Conservation (phyloP, 2,113 vertebrate genomes). For the Dromaius novaehollandiae region DNA sequence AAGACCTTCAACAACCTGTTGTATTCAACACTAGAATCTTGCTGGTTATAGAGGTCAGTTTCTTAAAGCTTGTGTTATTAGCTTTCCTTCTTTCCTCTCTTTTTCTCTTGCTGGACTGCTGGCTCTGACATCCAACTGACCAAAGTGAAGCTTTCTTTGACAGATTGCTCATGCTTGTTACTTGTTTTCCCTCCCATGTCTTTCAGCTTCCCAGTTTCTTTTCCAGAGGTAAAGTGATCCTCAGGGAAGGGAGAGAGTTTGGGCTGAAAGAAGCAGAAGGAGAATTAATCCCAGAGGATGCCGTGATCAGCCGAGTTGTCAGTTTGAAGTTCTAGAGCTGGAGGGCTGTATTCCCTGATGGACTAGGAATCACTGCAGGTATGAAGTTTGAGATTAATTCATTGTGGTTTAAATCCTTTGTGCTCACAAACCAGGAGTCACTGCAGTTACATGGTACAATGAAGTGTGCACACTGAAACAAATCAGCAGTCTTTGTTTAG, state of each 20-base stretch:
- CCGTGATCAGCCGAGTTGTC: neutral
- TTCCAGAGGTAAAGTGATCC: neutral
- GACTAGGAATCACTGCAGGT: constrained; percentile 21
- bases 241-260: neutral
- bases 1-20: neutral
- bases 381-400: constrained; percentile 1
- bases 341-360: neutral
- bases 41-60: neutral
- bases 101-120: neutral
- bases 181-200: neutral
- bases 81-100: neutral
- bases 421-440: constrained; percentile 20
- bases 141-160: neutral
- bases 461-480: neutral
- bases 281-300: neutral
- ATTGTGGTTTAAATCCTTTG: constrained; percentile 11
- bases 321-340: constrained; percentile 4
- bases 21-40: neutral
- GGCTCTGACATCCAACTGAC: neutral
- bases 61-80: neutral
- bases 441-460: neutral
- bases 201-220: neutral
- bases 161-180: neutral
- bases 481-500: constrained; percentile 8
- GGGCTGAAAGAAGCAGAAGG: neutral